Conservation (phyloP, 2,888 invertebrate species). For the Gortyna flavago region DNA sequence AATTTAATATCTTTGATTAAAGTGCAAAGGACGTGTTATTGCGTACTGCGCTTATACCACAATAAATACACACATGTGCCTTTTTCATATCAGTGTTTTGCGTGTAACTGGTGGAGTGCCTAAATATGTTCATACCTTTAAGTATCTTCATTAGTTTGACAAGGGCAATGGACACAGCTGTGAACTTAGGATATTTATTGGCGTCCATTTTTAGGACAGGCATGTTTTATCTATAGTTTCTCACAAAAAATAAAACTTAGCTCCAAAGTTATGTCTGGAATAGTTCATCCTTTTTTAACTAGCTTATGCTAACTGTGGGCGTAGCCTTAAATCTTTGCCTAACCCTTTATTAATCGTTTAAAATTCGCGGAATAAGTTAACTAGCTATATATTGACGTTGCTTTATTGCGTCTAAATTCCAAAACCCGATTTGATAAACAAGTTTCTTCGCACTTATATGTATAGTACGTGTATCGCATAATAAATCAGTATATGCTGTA, state of each 20-base stretch:
- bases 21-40: constrained; percentile 13
- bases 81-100: background rate
- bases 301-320: background rate
- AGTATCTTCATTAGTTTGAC: constrained; percentile 6
- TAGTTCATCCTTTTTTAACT: background rate
- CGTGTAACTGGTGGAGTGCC: background rate
- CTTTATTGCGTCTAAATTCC: background rate
- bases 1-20: background rate
- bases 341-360: background rate
- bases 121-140: background rate
- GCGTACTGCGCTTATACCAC: background rate
- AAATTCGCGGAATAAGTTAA: background rate
- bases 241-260: background rate
- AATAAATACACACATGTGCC: constrained; percentile 4
- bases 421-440: constrained; percentile 23
- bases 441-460: constrained; percentile 11
- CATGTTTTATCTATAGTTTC: constrained; percentile 10
- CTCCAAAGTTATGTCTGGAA: background rate
- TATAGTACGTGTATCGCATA: background rate
- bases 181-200: background rate
- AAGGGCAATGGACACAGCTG: constrained; percentile 3
- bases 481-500: background rate
- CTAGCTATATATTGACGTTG: no score
- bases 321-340: background rate
- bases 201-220: constrained; percentile 1